Evolutionary conservation across 2,888 invertebrate species (phyloP), one percentile per base, ranked within the genome.

Genomic region (Eurytoma adleriae): DNA sequence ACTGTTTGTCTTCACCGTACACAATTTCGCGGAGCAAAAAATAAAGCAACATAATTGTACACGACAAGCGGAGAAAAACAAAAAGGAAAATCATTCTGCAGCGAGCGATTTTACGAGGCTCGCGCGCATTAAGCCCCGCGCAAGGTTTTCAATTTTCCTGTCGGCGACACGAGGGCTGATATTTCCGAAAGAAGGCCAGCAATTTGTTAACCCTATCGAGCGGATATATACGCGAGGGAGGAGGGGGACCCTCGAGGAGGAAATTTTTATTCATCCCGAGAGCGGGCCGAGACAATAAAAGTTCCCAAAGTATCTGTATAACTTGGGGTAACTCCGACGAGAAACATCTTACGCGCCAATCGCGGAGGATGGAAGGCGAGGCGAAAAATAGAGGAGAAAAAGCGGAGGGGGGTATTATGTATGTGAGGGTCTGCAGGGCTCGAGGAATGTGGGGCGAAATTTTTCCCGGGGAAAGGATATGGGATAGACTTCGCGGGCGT

Each of bases 241-340:
- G 24, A 50, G 27, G 14, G 61, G 14, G 40, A 64, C 18, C 27
- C 64, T 48, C 12, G 13, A 16, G 14, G 68, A 50, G 52, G 56
- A 18, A 72, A 81, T 81, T 79, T 79, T 74, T 76, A 81, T 81
- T 81, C 81, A 81, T 81, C 72, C 20, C 57, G 16, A 72, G 79
- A 69, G 40, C 62, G 18, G 64, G 50, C 62, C 14, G 67, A 76
- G 81, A 79, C 81, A 81, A 79, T 81, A 81, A 81, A 81, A 81
- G 81, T 81, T 81, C 18, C 64, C 24, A 72, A 75, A 74, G 78
- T 74, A 62, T 73, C 64, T 66, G 70, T 78, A 74, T 66, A 70
- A 78, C 78, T 78, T 73, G 14, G 24, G 74, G 18, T 50, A 80
- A 76, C 77, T 77, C 68, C 74, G 62, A 72, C 68, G 64, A 81